These are phyloP conservation scores for Cheilosia variabilis DNA, from an alignment of 2,888 invertebrate genomes.

Conservation along the genomic window DNA sequence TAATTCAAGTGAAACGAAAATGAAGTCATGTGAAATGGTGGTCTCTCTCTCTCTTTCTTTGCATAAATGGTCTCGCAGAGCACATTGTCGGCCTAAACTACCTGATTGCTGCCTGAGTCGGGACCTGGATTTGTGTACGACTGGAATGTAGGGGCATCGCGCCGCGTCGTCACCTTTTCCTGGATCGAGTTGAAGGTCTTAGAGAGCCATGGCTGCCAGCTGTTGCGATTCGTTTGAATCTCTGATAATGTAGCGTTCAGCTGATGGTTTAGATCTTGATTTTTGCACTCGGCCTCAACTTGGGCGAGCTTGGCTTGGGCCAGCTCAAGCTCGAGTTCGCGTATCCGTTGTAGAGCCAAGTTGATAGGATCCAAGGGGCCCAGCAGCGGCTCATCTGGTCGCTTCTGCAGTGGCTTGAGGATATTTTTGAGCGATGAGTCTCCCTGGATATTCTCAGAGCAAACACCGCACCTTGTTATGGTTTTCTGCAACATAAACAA, in stretches of 20 bases:
- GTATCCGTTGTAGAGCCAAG: conserved; percentile 85
- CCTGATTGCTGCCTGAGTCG: conserved; percentile 82
- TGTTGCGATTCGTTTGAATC: conserved; percentile 85
- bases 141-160: conserved; percentile 82
- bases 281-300: conserved; percentile 98
- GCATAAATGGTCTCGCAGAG: conserved; percentile 14
- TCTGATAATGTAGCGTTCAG: conserved; percentile 92
- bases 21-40: conserved; percentile 64
- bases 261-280: conserved; percentile 97
- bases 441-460: conserved; percentile 79
- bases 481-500: conserved; percentile 82
- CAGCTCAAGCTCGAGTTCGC: conserved; percentile 96
- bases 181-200: conserved; percentile 89
- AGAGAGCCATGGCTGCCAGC: conserved; percentile 96
- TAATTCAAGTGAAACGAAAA: conserved; percentile 29
- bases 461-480: conserved; percentile 85
- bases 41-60: conserved; percentile 46
- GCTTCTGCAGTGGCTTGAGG: conserved; percentile 68
- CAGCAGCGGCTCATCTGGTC: conserved; percentile 79
- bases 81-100: conserved; percentile 77
- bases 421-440: conserved; percentile 72
- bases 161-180: conserved; percentile 82
- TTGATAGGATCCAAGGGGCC: conserved; percentile 83
- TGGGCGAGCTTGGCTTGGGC: conserved; percentile 98
- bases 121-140: conserved; percentile 82